Percentiles rank a stretch among this genome's conserved stretches.
Conservation (phyloP, 2,113 vertebrate genomes). For the Coptodon bakossiorum region DNA sequence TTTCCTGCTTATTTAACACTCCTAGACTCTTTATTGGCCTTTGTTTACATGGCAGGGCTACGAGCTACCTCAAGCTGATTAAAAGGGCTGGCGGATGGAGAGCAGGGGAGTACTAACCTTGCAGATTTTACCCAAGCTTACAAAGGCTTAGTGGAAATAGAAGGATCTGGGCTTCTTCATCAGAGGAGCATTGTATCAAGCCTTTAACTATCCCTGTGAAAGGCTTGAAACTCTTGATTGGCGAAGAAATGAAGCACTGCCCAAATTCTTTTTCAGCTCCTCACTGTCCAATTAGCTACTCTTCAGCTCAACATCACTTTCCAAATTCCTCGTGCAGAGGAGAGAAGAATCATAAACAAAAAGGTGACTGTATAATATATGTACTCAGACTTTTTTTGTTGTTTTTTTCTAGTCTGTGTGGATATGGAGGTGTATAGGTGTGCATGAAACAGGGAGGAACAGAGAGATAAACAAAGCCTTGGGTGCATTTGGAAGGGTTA, state of each 20-base stretch:
- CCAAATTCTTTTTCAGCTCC: neutral
- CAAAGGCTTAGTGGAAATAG: slow-evolving; percentile 40
- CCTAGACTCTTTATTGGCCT: slow-evolving; percentile 3
- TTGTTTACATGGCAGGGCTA: slow-evolving; percentile 44
- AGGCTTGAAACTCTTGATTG: slow-evolving; percentile 21
- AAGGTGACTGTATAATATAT: neutral
- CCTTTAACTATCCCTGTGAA: neutral
- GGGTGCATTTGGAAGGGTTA: neutral
- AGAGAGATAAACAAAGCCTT: slow-evolving; percentile 9
- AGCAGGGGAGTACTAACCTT: neutral
- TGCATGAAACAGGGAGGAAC: neutral
- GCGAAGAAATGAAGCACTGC: neutral
- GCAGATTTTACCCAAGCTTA: slow-evolving; percentile 48
- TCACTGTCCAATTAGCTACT: slow-evolving; percentile 35
- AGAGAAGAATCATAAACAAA: slow-evolving; percentile 5
- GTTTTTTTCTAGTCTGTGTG: neutral
- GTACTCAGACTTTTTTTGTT: neutral
- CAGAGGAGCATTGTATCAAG: slow-evolving; percentile 1
- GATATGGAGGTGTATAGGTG: neutral
- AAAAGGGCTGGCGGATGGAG: slow-evolving; percentile 19
- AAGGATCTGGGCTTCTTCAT: slow-evolving; percentile 15
- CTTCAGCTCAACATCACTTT: slow-evolving; percentile 21
- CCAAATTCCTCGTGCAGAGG: neutral
- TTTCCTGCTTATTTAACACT: slow-evolving; percentile 14
- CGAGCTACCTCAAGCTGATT: slow-evolving; percentile 36